phyloP scores from a whole-genome alignment of 2,888 invertebrate species.

The Portevinia maculata region DNA sequence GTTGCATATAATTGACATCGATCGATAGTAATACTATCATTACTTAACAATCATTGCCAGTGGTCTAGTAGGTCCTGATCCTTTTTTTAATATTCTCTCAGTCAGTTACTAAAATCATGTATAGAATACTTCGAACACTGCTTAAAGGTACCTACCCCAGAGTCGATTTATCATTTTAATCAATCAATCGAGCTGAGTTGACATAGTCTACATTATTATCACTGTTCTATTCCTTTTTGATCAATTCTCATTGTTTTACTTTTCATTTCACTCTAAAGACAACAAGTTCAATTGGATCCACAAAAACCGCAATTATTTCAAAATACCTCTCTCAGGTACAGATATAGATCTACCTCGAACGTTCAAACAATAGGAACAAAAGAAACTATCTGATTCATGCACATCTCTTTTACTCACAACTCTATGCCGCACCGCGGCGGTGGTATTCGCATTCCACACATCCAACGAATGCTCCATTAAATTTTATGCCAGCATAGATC shows the following conservation, averaged over 20 bases:
- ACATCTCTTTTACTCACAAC: constrained; percentile 33
- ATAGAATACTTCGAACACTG: too few relatives aligned
- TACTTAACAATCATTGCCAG: too few relatives aligned
- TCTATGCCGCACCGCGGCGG: constrained; percentile 32
- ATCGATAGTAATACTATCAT: too few relatives aligned
- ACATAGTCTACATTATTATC: too few relatives aligned
- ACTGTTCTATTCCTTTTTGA: too few relatives aligned
- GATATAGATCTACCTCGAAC: constrained; percentile 44
- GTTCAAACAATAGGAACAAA: constrained; percentile 57
- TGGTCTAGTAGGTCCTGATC: too few relatives aligned
- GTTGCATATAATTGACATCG: too few relatives aligned
- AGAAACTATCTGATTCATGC: constrained; percentile 42
- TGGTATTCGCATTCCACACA: constrained; percentile 63
- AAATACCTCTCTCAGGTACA: constrained; percentile 52
- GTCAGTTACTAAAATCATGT: too few relatives aligned
- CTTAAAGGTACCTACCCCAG: too few relatives aligned
- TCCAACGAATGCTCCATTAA: constrained; percentile 79
- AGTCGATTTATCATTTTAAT: too few relatives aligned
- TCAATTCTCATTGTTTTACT: constrained; percentile 1
- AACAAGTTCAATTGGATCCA: constrained; percentile 64
- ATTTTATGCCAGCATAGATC: constrained; percentile 79
- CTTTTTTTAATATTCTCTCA: too few relatives aligned
- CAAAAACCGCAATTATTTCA: constrained; percentile 61
- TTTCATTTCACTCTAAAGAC: constrained; percentile 24
- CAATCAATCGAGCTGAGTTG: too few relatives aligned